Evolutionary conservation across 2,888 invertebrate genomes (phyloP), one percentile per base, ranked within the genome.

Genomic region (Dyspetes luteomarginatus): DNA sequence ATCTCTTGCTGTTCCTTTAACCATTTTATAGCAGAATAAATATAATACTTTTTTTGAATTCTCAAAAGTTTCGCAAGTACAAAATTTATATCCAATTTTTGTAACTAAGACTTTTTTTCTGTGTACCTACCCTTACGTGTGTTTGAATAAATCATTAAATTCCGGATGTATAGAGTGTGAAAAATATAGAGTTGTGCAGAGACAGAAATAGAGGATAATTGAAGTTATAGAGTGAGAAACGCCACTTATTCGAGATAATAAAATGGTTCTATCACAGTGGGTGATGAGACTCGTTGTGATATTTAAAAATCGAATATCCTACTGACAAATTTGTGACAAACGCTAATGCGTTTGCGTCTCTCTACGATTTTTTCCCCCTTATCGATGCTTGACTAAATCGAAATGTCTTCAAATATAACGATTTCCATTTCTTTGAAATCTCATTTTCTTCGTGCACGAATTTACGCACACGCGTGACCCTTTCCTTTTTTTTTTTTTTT

Each of bases 191-290:
- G 48, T 15, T 17, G 48, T 12, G 4, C 12, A 36, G 36, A 48
- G 55, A 4, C 26, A 9, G 26, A 28, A 24, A 26, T 22, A n/a
- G 69, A 48, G 26, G 28, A 56, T n/a, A 43, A 48, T 58, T 67
- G 58, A 43, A 67, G 36, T 15, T 50, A 64, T 28, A 68, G 78
- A 67, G 36, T 55, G 45, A 74, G 62, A 82, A 77, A 77, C 50
- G 48, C 80, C 81, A 82, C 80, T 80, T 78, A 69, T 75, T 67
- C 69, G 58, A 52, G 77, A 80, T 81, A 78, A 83, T 83, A 83
- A 84, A 83, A 17, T 83, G 62, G 83, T 78, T 78, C 82, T 84
- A 84, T 84, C 84, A 83, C 82, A 83, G 84, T 83, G 82, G 83
- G 82, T 81, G 84, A 84, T 83, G 84, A 84, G 84, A 82, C 84